Base-by-base conservation (phyloP, 1,140 invertebrate species). In the Notospermus geniculatus region DNA sequence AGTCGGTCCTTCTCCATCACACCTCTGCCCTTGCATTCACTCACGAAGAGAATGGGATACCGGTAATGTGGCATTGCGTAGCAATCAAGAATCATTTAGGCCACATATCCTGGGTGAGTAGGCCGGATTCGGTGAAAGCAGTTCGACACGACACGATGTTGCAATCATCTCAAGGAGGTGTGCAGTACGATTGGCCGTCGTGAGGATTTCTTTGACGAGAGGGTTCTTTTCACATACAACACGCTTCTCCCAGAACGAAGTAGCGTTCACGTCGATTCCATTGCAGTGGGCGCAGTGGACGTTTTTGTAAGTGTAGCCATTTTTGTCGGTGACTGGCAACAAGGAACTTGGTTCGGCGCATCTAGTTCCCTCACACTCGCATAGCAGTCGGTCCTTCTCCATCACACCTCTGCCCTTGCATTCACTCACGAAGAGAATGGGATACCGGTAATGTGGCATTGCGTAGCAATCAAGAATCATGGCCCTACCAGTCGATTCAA, bases 231-330 rank as follows among this genome's bases (percentile, higher is more conserved):
- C 66, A 65, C 5, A 69, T 58, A 64, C 84, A 83, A 41, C 64
- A 64, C 25, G 83, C 54, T 54, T 78, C 55, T 59, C 83, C 81
- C 30, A 82, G 2, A 67, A 59, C 2, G 54, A 63, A 11, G 66
- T 54, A 11, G 62, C 64, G 1, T 66, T 63, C 1, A 79, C 81
- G 22, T 36, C 32, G 15, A 36, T 36, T 36, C 78, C 68, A 65
- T 87, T 85, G 68, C 86, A 87, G 11, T 82, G 62, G 2, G 85
- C 86, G 68, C 86, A 87, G 65, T 86, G 85, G 0, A 80, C 68
- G 64, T 87, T 87, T 63, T 82, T 75, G 69, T 83, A 87, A 0
- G 85, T 85, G 30, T 82, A 62, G 1, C 83, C 80, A 5, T 67
- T 66, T 19, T 67, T 23, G 62, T 83, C 83, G 4, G 84, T 77